Evolutionary conservation across 2,113 vertebrate species (phyloP).

Genomic region (western clawed frog (Xenopus tropicalis)): UCB_Xtro_10.0 CM004448.2:67791001-67791500

Average conservation of each 20-base stretch:
- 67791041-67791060: no score
- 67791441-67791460: conserved; percentile 79
- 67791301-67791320: not conserved
- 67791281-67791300: not conserved
- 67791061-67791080: no score
- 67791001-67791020: no score
- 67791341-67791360: conserved; percentile 46
- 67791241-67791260: not conserved
- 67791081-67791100: no score
- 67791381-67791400: conserved; percentile 73
- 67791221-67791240: no score
- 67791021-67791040: no score
- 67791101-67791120: no score
- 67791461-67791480: conserved; percentile 80
- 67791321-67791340: conserved; percentile 22
- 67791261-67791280: not conserved
- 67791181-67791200: no score
- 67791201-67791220: no score
- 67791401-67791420: conserved; percentile 81
- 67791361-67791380: conserved; percentile 77
- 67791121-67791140: no score
- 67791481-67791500: conserved; percentile 77
- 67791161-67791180: no score
- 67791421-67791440: conserved; percentile 74
- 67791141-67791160: no score